Base-by-base conservation (phyloP, 2,888 invertebrate species). In the Pristionchus fissidentatus region DNA sequence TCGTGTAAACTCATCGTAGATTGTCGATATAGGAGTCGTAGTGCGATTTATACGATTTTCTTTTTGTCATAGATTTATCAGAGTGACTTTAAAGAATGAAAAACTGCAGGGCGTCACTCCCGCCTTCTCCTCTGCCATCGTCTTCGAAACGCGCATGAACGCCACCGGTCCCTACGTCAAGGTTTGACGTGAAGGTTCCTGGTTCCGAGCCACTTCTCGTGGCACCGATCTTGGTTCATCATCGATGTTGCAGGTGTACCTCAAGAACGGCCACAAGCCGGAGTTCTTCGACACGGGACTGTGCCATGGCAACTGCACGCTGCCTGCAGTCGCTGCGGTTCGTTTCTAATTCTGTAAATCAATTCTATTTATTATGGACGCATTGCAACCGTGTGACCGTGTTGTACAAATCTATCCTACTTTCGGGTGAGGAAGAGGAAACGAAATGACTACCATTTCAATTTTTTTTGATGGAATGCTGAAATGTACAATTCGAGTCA, bases 261-360 rank as follows among this genome's bases (percentile, higher is more conserved):
- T 77, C 75, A 77, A 77, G 49, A 49, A 77, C 75, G 75, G 75
- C 32, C 75, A 77, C 49, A 77, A 77, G 49, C 32, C 75, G 49
- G 75, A 77, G 49, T 77, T 77, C 49, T 22, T 77, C 75, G 75
- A 77, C 22, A 49, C 75, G 2, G 75, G 75, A 29, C 22, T 77
- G 32, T 77, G 75, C 49, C 32, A 77, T 49, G 75, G 49, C 1
- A 49, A 77, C 49, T 77, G 75, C 49, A 26, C 75, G 2, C 49
- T 77, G 4, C 49, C 49, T 15, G 75, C 46, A 4, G 75, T 77
- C 32, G 70, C 26, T 5, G 43, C 41, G 41, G 70, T 43, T 60
- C 60, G 7, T 29, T 29, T 60, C 60, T 4, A 5, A 29, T 29
- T 29, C 60, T 29, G n/a, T 32, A 5, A 60, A 8, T 26, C 22